Evolutionary conservation across 2,113 vertebrate species (phyloP).

Genomic region (Mormoops blainvillei): DNA sequence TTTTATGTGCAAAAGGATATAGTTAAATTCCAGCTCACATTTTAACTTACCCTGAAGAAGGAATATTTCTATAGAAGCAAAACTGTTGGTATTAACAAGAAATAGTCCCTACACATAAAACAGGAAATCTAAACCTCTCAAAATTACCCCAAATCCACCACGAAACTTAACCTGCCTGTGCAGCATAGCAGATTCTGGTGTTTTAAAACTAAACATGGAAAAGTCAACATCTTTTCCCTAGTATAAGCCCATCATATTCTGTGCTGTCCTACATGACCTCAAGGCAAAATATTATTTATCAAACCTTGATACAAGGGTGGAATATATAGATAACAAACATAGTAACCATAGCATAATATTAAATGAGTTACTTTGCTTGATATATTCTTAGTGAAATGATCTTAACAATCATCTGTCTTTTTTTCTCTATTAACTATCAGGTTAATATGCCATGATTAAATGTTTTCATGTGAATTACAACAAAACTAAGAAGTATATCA

Average conservation of each 20-base stretch:
- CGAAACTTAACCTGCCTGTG: background rate
- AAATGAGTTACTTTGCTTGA: background rate
- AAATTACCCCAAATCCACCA: background rate
- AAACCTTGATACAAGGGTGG: background rate
- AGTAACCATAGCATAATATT: background rate
- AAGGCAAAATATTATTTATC: background rate
- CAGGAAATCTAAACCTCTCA: background rate
- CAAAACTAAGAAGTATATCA: background rate
- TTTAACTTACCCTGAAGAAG: background rate
- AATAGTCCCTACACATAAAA: background rate
- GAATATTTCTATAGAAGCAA: background rate
- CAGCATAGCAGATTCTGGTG: background rate
- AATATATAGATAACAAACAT: background rate
- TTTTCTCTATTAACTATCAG: background rate
- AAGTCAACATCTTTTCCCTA: background rate
- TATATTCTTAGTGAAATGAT: background rate
- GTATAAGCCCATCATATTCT: background rate
- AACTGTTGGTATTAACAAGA: background rate
- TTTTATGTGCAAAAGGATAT: background rate
- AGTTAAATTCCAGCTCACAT: background rate
- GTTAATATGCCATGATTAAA: background rate
- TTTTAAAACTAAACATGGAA: background rate
- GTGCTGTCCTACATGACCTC: background rate
- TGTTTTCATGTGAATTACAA: background rate
- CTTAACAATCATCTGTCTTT: background rate